Evolutionary conservation across 1,140 invertebrate genomes (phyloP), one percentile per base, ranked within the genome.

Genomic region (Megalonaias nervosa): DNA sequence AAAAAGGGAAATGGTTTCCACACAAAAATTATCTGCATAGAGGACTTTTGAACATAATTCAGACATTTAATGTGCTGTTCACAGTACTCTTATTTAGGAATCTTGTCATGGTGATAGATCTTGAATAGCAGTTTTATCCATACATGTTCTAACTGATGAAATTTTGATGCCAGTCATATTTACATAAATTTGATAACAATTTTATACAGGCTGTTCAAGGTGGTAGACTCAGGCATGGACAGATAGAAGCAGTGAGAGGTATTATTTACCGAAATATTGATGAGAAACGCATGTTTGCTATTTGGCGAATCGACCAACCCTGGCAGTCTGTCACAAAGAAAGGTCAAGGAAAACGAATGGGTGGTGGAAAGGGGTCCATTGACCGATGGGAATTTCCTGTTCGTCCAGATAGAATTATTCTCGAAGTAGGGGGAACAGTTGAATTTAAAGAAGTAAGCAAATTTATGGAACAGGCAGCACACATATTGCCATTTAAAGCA

Each of bases 301-400:
- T 97, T 55, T 99, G 97, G 97, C 92, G 98, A 83, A 92, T 99
- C 3, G 96, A 97, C 89, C 90, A 96, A 1, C 97, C 98, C 1
- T 99, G 98, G 98, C 97, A 99, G 88, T 95, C 98, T 16, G 90
- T 98, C 11, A 96, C 97, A 0, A 97, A 95, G 89, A 98, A 98
- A 92, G 95, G 96, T 1, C 94, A 94, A 91, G 98, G 98, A 6
- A 94, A 95, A 70, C 92, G 97, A 83, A 97, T 99, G 95, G 99
- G 99, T 74, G 96, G 97, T 84, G 98, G 98, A 13, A 99, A 99
- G 93, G 96, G 96, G 16, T 89, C 93, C n/a, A 99, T 99, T 73
- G 94, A 98, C 90, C 96, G 99, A 91, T 99, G 99, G 90, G 95
- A 96, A 0, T 97, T 96, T 14, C 99, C 99, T 0, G 90, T 99